Base-by-base conservation (phyloP, 53 echinoderm and acorn worm species). In the Actinopyga echinites region DNA sequence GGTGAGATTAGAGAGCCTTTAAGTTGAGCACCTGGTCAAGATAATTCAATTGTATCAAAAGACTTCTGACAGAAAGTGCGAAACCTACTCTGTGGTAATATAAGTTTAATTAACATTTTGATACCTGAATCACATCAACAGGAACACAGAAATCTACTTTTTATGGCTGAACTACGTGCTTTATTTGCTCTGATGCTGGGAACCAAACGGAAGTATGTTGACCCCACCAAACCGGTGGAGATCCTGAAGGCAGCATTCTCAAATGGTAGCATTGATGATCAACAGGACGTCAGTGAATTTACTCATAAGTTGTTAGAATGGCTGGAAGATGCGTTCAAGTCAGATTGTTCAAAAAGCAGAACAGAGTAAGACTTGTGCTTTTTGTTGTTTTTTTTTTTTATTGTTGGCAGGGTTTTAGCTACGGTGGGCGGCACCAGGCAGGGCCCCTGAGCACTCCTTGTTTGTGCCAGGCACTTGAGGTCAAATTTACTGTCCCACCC, bases 271-370 rank as follows among this genome's bases (percentile, higher is more conserved):
- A 83, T 87, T 1, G 93, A 96, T 61, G 91, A 92, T 42, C 99
- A 99, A 65, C 99, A 99, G 89, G 99, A 99, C 87, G 99, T 99
- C 22, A 99, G 99, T 92, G 99, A 99, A 73, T 99, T 99, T 36
- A 99, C 99, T 0, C 94, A 99, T 55, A 99, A 99, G 53, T 90
- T 99, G 34, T 43, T 99, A 56, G 99, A 99, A 53, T 99, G 99
- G 99, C 84, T 99, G 58, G 99, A 99, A 64, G 99, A 99, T 83
- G 94, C 99, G 5, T 99, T 99, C 89, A 99, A 92, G 68, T 89
- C 89, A 30, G 99, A 99, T 75, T 84, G 86, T 28, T 92, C 99
- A 25, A 79, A 89, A 38, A 91, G 82, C 49, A 85, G 84, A 69
- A 89, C 86, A 69, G 89, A 87, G 92, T 95, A 87, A 83, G 79